Conservation (phyloP, 2,113 vertebrate species). For the Apistogramma diplotaenia region DNA sequence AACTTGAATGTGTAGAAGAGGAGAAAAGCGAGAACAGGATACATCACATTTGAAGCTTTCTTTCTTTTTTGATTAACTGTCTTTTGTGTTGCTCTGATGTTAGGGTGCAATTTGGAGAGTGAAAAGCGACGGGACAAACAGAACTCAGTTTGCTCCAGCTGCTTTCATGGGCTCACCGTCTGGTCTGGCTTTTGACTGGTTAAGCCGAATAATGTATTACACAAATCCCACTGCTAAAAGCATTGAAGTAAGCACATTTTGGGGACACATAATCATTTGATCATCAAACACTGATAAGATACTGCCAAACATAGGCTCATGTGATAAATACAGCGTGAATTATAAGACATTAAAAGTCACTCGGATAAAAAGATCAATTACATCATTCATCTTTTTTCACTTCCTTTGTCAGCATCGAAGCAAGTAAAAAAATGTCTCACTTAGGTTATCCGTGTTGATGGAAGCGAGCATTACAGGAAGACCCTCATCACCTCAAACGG, state of each 20-base stretch:
- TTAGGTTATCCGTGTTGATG: conserved; percentile 77
- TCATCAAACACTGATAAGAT: neutral
- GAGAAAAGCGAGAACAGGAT: neutral
- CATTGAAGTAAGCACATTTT: conserved; percentile 69
- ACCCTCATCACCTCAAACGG: conserved; percentile 72
- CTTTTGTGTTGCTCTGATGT: neutral
- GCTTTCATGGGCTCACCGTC: conserved; percentile 69
- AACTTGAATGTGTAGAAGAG: neutral
- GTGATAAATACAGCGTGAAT: neutral
- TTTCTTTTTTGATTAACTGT: neutral
- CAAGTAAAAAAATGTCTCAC: neutral
- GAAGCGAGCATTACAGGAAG: conserved; percentile 69
- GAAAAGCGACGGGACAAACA: conserved; percentile 70
- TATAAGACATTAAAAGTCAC: neutral
- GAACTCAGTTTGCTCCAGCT: conserved; percentile 74
- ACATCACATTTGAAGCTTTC: neutral
- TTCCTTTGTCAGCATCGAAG: neutral
- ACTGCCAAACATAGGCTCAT: neutral
- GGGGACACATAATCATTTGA: neutral
- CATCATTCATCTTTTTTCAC: neutral
- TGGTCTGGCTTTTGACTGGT: conserved; percentile 78
- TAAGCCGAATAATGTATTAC: conserved; percentile 74
- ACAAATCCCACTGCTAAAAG: conserved; percentile 68
- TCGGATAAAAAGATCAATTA: neutral
- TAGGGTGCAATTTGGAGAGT: conserved; percentile 75